Conservation (phyloP, 30 jellyfish, hydroid and myxozoan species). For the Turritopsis rubra region DNA sequence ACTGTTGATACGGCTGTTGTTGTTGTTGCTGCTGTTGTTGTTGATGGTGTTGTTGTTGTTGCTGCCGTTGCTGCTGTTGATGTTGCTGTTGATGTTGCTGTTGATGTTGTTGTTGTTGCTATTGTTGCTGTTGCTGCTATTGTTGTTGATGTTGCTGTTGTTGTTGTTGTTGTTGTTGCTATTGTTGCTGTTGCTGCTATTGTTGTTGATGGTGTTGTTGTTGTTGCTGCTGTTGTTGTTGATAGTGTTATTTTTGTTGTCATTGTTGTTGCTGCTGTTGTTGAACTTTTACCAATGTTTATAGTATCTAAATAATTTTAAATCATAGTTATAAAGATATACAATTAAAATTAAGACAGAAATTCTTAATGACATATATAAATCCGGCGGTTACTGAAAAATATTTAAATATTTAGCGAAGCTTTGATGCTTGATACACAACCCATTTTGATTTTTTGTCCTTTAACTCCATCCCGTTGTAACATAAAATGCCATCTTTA, state of each 20-base stretch:
- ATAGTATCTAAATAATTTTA: too few relatives aligned
- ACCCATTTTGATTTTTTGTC: too few relatives aligned
- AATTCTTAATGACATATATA: too few relatives aligned
- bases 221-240: slow-evolving; percentile 27
- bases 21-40: slow-evolving; percentile 16
- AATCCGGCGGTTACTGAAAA: too few relatives aligned
- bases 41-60: slow-evolving; percentile 1
- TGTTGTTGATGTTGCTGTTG: slow-evolving; percentile 2
- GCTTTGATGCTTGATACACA: too few relatives aligned
- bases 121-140: background rate
- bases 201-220: slow-evolving; percentile 17
- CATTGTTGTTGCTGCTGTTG: slow-evolving; percentile 20
- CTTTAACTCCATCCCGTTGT: too few relatives aligned
- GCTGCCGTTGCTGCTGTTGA: slow-evolving; percentile 4
- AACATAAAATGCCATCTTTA: too few relatives aligned
- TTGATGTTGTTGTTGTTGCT: slow-evolving; percentile 18
- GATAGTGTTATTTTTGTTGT: slow-evolving; percentile 28
- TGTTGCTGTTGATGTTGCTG: background rate
- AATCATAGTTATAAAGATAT: too few relatives aligned
- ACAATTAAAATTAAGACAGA: too few relatives aligned
- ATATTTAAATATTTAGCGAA: too few relatives aligned
- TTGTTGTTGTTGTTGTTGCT: slow-evolving; percentile 7
- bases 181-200: slow-evolving; percentile 19
- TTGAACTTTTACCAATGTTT: background rate
- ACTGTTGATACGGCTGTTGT: background rate